Conservation (phyloP, 2,113 vertebrate species). For the Ursus arctos region DNA sequence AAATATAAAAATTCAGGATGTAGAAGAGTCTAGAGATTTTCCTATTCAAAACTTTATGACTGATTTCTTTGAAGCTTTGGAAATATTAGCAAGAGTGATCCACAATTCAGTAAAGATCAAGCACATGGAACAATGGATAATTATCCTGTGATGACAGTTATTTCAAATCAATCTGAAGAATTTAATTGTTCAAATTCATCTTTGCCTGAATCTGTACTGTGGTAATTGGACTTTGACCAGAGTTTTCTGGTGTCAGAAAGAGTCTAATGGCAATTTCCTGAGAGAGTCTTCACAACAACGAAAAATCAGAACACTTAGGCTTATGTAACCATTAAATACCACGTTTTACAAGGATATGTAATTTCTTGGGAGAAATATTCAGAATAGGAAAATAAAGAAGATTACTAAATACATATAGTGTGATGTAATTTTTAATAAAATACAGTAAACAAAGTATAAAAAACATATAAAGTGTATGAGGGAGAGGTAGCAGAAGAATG, state of each 20-base stretch:
- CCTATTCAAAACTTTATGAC: not conserved
- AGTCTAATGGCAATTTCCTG: not conserved
- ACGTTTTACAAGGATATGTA: not conserved
- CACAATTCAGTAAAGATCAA: not conserved
- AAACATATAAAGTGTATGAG: not conserved
- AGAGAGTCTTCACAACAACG: not conserved
- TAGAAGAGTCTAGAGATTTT: not conserved
- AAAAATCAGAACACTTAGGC: not conserved
- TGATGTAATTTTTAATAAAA: not conserved
- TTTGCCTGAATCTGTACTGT: not conserved
- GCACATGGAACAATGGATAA: not conserved
- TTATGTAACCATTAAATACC: not conserved
- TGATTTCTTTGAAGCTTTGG: not conserved
- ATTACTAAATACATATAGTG: not conserved
- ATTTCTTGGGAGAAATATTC: constrained; percentile 16
- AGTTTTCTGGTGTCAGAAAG: not conserved
- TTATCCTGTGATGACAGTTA: not conserved
- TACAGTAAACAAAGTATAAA: not conserved
- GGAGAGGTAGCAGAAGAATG: not conserved
- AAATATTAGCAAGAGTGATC: not conserved
- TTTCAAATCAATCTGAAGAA: not conserved
- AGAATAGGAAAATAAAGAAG: not conserved
- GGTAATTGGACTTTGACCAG: not conserved
- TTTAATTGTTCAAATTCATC: not conserved
- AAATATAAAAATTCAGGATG: not conserved